Evolutionary conservation across 2,888 invertebrate species (phyloP), one percentile per base, ranked within the genome.

Genomic region (Macaria notata): DNA sequence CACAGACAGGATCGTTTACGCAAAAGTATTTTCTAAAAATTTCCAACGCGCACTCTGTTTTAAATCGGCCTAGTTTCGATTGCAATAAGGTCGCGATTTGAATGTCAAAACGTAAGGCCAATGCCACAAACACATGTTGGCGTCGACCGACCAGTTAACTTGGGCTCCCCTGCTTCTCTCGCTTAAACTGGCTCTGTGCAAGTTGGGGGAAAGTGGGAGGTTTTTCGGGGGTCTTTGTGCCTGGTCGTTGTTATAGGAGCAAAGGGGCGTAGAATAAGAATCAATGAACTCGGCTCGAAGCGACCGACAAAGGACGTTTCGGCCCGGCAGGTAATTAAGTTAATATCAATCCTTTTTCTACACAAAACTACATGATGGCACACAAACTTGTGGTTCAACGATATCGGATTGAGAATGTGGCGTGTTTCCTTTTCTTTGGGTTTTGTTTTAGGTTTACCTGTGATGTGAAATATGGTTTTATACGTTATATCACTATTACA

Each of bases 261-360:
- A 81, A 81, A 81, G 87, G 78, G 86, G 86, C 84, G 83, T 83
- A 84, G 83, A 79, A 84, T 81, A 76, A 85, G 88, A 89, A 88
- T 90, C 89, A 89, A 88, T 90, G 89, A 89, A 89, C 89, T 88
- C 86, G 73, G 81, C 75, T 72, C 70, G 82, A 80, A 76, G 76
- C 85, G 86, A 79, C 88, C 87, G 88, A 87, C 88, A 88, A 89
- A 87, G 88, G 88, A 87, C 88, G 86, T 83, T 88, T 84, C 77
- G 84, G 78, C 78, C 71, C 78, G 81, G 81, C 86, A 88, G 86
- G 88, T 89, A 88, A 89, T 89, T 88, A 89, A 85, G 80, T 86
- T 83, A 86, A 88, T 88, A 88, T 86, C 83, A 84, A 84, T 83
- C 80, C 76, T 73, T 78, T 76, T 76, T 78, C 76, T 73, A 78